phyloP scores from a whole-genome alignment of 2,888 invertebrate genomes.

The Biston betularia region DNA sequence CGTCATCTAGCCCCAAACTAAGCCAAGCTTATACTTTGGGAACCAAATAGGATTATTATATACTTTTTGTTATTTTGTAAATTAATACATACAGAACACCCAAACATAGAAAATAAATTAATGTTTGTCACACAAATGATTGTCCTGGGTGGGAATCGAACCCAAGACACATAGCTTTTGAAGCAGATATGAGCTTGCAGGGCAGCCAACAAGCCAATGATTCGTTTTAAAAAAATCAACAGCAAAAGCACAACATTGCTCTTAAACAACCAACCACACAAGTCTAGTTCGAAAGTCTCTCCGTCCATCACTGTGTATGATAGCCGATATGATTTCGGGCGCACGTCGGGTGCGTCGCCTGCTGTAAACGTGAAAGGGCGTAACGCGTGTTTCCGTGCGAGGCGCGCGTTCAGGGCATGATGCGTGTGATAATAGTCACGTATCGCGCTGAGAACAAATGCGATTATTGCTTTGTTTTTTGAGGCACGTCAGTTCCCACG shows the following conservation, averaged over 20 bases:
- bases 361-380: constrained; percentile 6
- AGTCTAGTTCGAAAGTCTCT: not conserved
- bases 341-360: constrained; percentile 4
- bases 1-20: too few species aligned
- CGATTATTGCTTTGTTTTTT: constrained; percentile 30
- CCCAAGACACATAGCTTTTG: too few species aligned
- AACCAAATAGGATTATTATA: too few species aligned
- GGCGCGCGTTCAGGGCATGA: constrained; percentile 17
- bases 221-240: too few species aligned
- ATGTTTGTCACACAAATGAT: too few species aligned
- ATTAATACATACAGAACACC: too few species aligned
- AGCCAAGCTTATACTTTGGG: too few species aligned
- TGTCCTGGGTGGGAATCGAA: too few species aligned
- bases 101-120: too few species aligned
- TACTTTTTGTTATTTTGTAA: too few species aligned
- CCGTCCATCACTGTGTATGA: not conserved
- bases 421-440: constrained; percentile 34
- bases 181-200: too few species aligned
- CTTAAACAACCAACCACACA: not conserved
- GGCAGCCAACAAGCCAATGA: too few species aligned
- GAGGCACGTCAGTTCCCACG: constrained; percentile 15
- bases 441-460: constrained; percentile 29
- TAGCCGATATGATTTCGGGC: not conserved
- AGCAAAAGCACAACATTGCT: not conserved
- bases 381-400: constrained; percentile 16